phyloP scores from a whole-genome alignment of 2,797 vertebrate genomes.

The Sylvia borin region DNA sequence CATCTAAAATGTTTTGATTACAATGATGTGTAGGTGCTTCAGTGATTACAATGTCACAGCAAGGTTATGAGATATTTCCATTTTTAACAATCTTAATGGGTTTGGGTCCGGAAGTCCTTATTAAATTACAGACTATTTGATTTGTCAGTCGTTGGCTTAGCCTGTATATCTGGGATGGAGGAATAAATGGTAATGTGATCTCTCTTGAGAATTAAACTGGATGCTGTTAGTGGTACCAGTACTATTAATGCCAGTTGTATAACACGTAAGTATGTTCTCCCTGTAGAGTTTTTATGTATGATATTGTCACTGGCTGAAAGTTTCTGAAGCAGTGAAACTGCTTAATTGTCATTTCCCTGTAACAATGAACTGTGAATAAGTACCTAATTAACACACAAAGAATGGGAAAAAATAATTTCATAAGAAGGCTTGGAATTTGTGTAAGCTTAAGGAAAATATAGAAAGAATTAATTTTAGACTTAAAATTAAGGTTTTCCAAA shows the following conservation, averaged over 20 bases:
- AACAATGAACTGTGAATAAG: not conserved
- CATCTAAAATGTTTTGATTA: not conserved
- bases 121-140: conserved; percentile 11
- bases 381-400: not conserved
- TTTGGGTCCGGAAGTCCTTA: not conserved
- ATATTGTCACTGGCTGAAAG: not conserved
- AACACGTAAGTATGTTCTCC: not conserved
- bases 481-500: not conserved
- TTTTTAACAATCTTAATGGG: conserved; percentile 40
- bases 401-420: not conserved
- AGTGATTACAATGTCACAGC: not conserved
- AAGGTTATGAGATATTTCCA: conserved; percentile 25
- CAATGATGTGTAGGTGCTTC: not conserved
- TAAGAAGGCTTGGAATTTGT: not conserved
- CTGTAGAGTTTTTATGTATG: not conserved
- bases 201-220: not conserved
- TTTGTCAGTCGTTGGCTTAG: not conserved
- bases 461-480: not conserved
- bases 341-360: not conserved
- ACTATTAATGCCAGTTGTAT: not conserved
- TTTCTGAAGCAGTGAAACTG: not conserved
- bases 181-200: not conserved
- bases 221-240: not conserved
- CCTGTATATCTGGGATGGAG: not conserved
- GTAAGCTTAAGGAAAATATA: not conserved